A percentile compares a stretch with the other conserved stretches of the same genome.
phyloP scores from a whole-genome alignment of 2,888 invertebrate species.

The Synergus itoensis region DNA sequence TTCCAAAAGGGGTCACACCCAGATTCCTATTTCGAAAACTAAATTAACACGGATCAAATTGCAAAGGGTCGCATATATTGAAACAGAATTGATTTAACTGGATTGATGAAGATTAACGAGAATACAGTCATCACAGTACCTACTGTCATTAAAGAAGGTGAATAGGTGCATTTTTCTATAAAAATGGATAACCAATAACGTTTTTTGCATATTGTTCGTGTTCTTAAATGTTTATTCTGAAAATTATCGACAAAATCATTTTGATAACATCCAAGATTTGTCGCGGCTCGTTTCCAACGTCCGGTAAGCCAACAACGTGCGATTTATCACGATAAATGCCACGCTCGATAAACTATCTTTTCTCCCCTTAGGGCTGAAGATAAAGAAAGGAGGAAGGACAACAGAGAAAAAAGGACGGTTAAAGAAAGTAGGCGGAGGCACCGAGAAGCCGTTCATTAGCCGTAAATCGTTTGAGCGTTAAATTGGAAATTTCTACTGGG shows the following conservation, averaged over 20 bases:
- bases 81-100: neutral
- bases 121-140: too few species aligned
- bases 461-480: slow-evolving; percentile 47
- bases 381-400: slow-evolving; percentile 44
- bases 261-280: slow-evolving; percentile 42
- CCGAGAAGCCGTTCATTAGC: slow-evolving; percentile 45
- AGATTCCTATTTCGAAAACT: neutral
- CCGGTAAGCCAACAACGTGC: slow-evolving; percentile 42
- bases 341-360: slow-evolving; percentile 47
- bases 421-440: slow-evolving; percentile 11
- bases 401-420: slow-evolving; percentile 44
- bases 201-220: too few species aligned
- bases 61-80: neutral
- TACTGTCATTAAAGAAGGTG: too few species aligned
- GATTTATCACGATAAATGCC: slow-evolving; percentile 47
- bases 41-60: too few species aligned
- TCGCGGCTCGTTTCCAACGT: slow-evolving; percentile 44
- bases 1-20: neutral
- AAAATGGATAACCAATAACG: too few species aligned
- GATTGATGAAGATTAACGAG: neutral
- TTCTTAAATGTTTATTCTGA: neutral
- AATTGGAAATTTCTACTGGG: slow-evolving; percentile 47
- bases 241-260: slow-evolving; percentile 43
- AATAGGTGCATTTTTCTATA: too few species aligned
- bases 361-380: slow-evolving; percentile 38